Evolutionary conservation across 2,113 vertebrate genomes (phyloP).

Genomic region (Oxyruncus cristatus): DNA sequence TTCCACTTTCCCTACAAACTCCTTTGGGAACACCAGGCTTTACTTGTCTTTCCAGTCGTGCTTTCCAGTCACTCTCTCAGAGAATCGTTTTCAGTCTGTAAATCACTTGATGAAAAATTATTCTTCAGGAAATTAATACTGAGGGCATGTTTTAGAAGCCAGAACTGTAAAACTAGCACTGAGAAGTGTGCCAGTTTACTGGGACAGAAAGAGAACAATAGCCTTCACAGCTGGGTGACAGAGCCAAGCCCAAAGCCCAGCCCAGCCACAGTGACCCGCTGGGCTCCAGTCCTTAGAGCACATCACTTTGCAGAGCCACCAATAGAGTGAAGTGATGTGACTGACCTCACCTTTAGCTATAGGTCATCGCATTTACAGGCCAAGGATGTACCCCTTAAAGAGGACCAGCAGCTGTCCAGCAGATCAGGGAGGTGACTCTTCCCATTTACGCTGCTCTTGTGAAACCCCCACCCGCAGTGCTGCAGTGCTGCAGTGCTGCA

Average conservation of each 20-base stretch:
- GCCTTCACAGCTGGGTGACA: not conserved
- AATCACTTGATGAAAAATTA: not conserved
- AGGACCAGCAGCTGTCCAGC: not conserved
- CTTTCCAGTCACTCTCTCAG: not conserved
- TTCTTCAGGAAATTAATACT: constrained; percentile 1
- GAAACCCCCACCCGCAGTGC: no score
- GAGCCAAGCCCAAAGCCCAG: not conserved
- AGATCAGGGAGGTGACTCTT: not conserved
- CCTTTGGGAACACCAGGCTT: not conserved
- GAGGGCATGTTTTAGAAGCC: not conserved
- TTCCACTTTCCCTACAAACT: not conserved
- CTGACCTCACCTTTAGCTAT: fast-evolving
- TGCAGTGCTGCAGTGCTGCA: not conserved
- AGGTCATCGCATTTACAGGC: not conserved
- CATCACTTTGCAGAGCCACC: fast-evolving
- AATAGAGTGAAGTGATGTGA: fast-evolving
- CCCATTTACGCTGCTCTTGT: not conserved
- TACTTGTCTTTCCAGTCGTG: not conserved
- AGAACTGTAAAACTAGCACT: not conserved
- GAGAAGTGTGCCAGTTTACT: not conserved
- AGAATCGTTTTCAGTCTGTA: not conserved
- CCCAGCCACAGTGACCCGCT: fast-evolving
- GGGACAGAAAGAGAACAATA: not conserved
- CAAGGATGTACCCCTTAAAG: fast-evolving
- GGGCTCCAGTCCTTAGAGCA: no score